phyloP scores from a whole-genome alignment of 2,797 vertebrate genomes.

The Columba guinea region DNA sequence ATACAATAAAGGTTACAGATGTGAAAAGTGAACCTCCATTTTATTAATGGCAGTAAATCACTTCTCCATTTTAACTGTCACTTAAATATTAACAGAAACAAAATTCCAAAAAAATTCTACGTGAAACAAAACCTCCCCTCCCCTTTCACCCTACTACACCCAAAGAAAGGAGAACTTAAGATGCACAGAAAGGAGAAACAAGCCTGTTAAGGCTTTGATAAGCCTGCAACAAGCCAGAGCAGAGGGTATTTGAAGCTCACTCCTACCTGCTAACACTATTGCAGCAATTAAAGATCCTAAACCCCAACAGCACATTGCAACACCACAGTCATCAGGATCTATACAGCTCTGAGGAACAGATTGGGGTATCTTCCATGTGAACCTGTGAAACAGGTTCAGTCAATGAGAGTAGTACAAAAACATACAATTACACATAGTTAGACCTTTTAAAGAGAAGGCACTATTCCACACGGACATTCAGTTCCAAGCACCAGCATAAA shows the following conservation, averaged over 20 bases:
- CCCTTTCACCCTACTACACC: rapidly evolving
- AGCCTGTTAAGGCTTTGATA: neutral
- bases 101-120: neutral
- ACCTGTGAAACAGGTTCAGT: neutral
- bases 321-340: neutral
- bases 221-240: neutral
- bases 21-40: neutral
- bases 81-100: neutral
- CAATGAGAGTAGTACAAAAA: neutral
- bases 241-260: neutral
- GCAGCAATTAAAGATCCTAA: neutral
- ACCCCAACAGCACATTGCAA: rapidly evolving
- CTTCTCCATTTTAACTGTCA: neutral
- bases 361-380: neutral
- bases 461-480: too few relatives aligned
- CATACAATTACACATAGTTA: rapidly evolving
- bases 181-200: neutral
- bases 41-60: neutral
- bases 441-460: neutral
- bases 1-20: neutral
- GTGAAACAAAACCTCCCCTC: neutral
- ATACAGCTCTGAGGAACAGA: neutral
- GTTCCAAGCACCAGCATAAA: neutral
- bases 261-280: neutral
- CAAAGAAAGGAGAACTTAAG: neutral